Evolutionary conservation across 1,140 invertebrate species (phyloP).

Genomic region (Aradophagus sp.): DNA sequence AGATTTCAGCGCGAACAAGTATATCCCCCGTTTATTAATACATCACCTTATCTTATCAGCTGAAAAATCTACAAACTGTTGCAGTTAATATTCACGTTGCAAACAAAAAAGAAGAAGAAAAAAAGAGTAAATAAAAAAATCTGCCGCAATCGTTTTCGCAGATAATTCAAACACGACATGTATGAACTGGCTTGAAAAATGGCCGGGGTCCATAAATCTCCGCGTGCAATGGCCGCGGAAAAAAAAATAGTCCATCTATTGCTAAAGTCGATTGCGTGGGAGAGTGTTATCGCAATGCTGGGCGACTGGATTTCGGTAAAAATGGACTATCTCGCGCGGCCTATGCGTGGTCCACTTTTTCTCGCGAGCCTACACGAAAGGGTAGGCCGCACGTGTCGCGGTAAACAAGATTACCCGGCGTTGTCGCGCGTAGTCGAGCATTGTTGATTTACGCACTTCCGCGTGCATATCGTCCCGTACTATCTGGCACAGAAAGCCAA

Average conservation of each 20-base stretch:
- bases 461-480: constrained; percentile 44
- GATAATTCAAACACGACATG: background rate
- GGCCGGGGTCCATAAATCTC: constrained; percentile 3
- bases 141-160: constrained; percentile 1
- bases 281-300: constrained; percentile 48
- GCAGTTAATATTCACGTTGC: constrained; percentile 5
- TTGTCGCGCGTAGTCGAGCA: constrained; percentile 44
- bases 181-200: background rate
- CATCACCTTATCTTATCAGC: constrained; percentile 13
- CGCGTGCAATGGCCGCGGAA: background rate
- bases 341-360: constrained; percentile 31
- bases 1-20: constrained; percentile 16
- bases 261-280: constrained; percentile 38
- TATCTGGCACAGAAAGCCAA: constrained; percentile 51
- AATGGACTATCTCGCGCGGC: constrained; percentile 40
- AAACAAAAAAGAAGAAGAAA: background rate
- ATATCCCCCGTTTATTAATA: constrained; percentile 27
- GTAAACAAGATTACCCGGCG: constrained; percentile 27
- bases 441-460: constrained; percentile 62
- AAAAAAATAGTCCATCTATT: constrained; percentile 48
- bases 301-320: constrained; percentile 55
- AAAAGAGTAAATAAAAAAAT: too few species aligned
- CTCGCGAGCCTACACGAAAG: constrained; percentile 57
- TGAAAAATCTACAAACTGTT: constrained; percentile 12
- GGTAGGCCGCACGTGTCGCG: constrained; percentile 47